Percentiles rank a stretch among this genome's conserved stretches.
These are phyloP conservation scores for Yponomeuta plumbellus DNA, from an alignment of 2,888 invertebrate species.

Conservation along the genomic window DNA sequence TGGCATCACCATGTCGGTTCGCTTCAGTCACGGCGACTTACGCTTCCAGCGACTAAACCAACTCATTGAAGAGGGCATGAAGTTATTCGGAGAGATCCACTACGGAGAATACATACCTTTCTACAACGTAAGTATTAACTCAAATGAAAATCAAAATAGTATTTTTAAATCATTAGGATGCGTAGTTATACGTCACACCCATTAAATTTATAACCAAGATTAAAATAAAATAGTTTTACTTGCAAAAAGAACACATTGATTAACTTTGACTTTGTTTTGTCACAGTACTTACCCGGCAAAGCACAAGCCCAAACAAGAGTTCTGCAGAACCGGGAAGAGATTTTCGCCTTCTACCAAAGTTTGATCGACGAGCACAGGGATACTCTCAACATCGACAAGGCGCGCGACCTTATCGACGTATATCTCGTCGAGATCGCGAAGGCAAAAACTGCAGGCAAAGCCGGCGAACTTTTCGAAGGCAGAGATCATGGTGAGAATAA, in stretches of 20 bases:
- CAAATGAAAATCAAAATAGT: conserved; percentile 28
- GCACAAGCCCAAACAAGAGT: conserved; percentile 78
- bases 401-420: conserved; percentile 90
- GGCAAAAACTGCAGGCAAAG: conserved; percentile 85
- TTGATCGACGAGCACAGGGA: conserved; percentile 88
- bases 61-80: conserved; percentile 94
- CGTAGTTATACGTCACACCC: not conserved
- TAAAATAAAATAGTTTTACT: not conserved
- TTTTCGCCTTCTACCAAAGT: conserved; percentile 89
- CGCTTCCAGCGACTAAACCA: conserved; percentile 87
- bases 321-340: conserved; percentile 85
- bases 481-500: conserved; percentile 85
- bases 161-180: not conserved
- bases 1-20: conserved; percentile 91
- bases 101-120: conserved; percentile 90
- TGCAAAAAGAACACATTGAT: not conserved
- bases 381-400: conserved; percentile 84
- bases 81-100: conserved; percentile 88
- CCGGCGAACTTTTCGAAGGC: conserved; percentile 86
- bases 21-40: conserved; percentile 86
- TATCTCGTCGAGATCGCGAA: conserved; percentile 91
- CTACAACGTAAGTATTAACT: conserved; percentile 70
- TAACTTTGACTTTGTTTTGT: conserved; percentile 21
- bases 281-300: conserved; percentile 78
- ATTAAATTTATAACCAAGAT: not conserved